A percentile compares a stretch with the other conserved stretches of the same genome.
Evolutionary conservation across 2,113 vertebrate species (phyloP).

Genomic region (Lamprotornis superbus): DNA sequence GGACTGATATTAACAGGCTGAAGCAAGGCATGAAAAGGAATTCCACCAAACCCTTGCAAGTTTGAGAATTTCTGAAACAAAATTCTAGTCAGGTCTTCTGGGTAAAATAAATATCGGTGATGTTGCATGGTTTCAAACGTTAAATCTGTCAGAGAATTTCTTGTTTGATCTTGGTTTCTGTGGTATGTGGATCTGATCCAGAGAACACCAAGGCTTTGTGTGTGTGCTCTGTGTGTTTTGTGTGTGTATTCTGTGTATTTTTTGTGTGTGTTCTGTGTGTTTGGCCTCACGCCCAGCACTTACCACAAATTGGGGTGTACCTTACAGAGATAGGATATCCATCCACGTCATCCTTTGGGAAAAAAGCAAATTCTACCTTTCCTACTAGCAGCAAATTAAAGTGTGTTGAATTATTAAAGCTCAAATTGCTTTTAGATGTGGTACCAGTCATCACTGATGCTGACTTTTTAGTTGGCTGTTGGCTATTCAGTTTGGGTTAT

Average conservation of each 20-base stretch:
- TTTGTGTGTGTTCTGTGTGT: background rate
- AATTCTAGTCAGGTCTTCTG: background rate
- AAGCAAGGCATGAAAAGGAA: background rate
- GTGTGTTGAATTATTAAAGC: constrained; percentile 29
- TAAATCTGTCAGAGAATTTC: background rate
- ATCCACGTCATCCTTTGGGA: background rate
- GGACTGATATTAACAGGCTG: background rate
- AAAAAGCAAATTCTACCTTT: constrained; percentile 3
- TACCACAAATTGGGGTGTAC: background rate
- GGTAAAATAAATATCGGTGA: background rate
- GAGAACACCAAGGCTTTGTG: background rate
- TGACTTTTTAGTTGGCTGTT: background rate
- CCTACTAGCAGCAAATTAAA: background rate
- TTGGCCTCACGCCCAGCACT: background rate
- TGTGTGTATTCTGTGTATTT: background rate
- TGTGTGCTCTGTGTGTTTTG: background rate
- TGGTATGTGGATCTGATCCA: background rate
- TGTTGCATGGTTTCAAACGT: background rate
- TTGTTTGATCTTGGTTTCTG: background rate
- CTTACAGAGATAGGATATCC: constrained; percentile 14
- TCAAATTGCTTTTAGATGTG: background rate
- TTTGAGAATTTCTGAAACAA: background rate
- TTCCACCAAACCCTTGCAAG: background rate
- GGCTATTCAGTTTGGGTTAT: background rate
- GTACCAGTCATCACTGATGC: background rate